Conservation (phyloP, 2,797 vertebrate genomes). For the Rhadinocentrus ornatus region DNA sequence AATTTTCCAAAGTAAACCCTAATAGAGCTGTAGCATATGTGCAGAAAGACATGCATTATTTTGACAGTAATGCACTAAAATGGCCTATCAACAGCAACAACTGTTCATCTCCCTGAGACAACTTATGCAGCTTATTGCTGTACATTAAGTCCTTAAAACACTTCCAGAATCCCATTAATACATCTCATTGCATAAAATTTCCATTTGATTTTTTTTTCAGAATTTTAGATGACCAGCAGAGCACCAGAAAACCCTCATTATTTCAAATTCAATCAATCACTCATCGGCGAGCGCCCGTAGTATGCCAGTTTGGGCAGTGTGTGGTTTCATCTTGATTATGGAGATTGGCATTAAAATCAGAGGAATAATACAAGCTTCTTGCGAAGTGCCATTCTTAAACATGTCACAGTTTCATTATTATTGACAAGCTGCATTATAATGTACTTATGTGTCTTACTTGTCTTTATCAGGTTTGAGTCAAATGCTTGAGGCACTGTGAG, state of each 20-base stretch:
- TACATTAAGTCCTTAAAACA: conserved; percentile 86
- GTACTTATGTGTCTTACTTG: conserved; percentile 76
- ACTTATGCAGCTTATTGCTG: conserved; percentile 83
- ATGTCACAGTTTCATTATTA: conserved; percentile 83
- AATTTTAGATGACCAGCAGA: conserved; percentile 87
- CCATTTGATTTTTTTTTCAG: conserved; percentile 86
- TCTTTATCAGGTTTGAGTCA: conserved; percentile 63
- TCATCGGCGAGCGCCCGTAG: conserved; percentile 76
- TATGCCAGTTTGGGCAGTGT: conserved; percentile 71
- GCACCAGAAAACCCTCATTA: conserved; percentile 85
- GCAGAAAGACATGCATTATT: conserved; percentile 83
- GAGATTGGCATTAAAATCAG: conserved; percentile 85
- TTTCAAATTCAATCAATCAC: conserved; percentile 89
- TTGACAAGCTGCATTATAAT: conserved; percentile 88
- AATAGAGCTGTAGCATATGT: conserved; percentile 71
- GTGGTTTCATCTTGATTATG: conserved; percentile 87
- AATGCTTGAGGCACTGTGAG: conserved; percentile 48
- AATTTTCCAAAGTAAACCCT: conserved; percentile 76
- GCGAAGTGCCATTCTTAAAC: conserved; percentile 75
- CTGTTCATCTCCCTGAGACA: conserved; percentile 81
- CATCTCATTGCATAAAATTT: conserved; percentile 88
- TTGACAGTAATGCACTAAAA: conserved; percentile 87
- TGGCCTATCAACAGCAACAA: conserved; percentile 85
- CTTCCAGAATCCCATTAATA: conserved; percentile 82
- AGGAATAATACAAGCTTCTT: conserved; percentile 68